Base-by-base conservation (phyloP, 2,888 invertebrate genomes). In the Bedellia somnulentella region DNA sequence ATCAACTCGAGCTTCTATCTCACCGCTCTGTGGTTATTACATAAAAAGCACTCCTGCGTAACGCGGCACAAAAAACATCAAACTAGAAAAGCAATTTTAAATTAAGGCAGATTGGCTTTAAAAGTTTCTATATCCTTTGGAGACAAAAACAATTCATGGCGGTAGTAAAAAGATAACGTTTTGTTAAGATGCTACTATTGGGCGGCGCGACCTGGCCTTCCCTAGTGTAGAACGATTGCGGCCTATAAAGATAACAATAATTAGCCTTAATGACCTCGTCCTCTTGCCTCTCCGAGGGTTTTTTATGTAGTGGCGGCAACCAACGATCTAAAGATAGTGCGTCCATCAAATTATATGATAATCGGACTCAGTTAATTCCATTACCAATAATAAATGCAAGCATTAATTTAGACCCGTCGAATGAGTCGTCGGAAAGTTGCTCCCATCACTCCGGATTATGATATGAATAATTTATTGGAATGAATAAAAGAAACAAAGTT, bases 261-360 rank as follows among this genome's bases (percentile, higher is more conserved):
- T 75, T 73, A 73, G 68, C 47, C 49, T 52, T 70, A 68, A 75
- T 73, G 63, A 62, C 60, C 53, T 46, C 61, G 52, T 57, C 57
- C 58, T 57, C 57, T 54, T 59, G 53, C 54, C 45, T 44, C 38
- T 37, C 36, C 42, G 39, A 36, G 41, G 45, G 52, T 57, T 60
- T 57, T 46, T 58, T 68, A 29, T 14, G 53, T 59, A 49, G 61
- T 63, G 68, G 66, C 68, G 63, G 66, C 68, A 55, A 49, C 55
- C 47, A 40, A 42, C 44, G 71, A 73, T 73, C 55, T 42, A 50
- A 44, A 61, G 73, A 73, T 73, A 73, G 70, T 56, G 59, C 62
- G 67, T 70, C 71, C 71, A 73, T 75, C 75, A 75, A 68, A 70
- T 67, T 66, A 59, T 68, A 75, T 70, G 75, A 73, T 73, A 75